Evolutionary conservation across 35 echinoderm and acorn worm species (phyloP), one percentile per base, ranked within the genome.

Genomic region (Acanthaster planci): DNA sequence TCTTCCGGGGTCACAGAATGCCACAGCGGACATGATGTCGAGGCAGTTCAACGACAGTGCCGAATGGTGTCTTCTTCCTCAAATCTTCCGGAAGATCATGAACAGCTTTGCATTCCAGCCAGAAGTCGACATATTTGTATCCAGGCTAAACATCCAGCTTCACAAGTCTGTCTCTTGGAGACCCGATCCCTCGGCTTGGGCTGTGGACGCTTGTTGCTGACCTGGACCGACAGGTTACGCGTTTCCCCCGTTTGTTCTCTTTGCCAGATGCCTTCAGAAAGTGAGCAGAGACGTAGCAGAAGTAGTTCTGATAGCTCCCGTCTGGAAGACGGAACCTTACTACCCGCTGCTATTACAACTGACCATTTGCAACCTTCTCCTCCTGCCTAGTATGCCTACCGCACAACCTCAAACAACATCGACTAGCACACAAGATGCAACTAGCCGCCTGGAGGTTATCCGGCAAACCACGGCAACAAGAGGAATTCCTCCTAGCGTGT

Each of bases 31-130:
- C 54, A 53, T 4, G 40, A 86, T 53, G 52, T 93, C 86, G 8
- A 80, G 80, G 39, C 39, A 82, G 7, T 88, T 87, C 55, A 35
- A 59, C 5, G 80, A 84, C 34, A 78, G 80, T 22, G 3, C 52
- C 2, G 91, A 93, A 72, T 93, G 85, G 64, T 37, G 82, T 16
- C 84, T 86, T 55, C n/a, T n/a, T n/a, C n/a, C n/a, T n/a, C n/a
- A n/a, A n/a, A n/a, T n/a, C n/a, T n/a, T n/a, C n/a, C n/a, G 40
- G 23, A 17, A 54, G 60, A 56, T 88, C 55, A 51, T n/a, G 55
- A 23, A 67, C 12, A 14, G 22, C 31, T 53, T 87, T 31, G 44
- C 36, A 7, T 56, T 56, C 22, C 64, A 16, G 12, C 90, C 84
- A 37, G 42, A 82, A 22, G 50, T 91, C 39, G 89, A 83, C 39